phyloP scores from a whole-genome alignment of 2,113 vertebrate species.

The Syngnathus floridae region DNA sequence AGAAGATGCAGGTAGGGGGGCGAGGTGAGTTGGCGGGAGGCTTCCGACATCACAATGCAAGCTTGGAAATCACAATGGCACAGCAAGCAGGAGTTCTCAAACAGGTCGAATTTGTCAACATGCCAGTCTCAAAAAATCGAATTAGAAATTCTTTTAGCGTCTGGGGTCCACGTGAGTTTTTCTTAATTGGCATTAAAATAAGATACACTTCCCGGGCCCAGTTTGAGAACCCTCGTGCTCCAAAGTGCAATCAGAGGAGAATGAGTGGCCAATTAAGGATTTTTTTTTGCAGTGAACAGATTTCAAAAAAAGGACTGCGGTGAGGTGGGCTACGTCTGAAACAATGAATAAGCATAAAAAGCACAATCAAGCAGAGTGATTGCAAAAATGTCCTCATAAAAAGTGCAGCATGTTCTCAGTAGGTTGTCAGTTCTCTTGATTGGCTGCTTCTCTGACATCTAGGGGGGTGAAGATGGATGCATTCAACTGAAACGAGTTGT shows the following conservation, averaged over 20 bases:
- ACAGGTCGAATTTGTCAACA: no score
- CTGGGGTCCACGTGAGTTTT: not conserved
- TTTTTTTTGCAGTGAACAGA: slow-evolving; percentile 36
- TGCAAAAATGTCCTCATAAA: slow-evolving; percentile 33
- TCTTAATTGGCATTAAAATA: not conserved
- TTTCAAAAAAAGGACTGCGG: slow-evolving; percentile 48
- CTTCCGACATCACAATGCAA: slow-evolving; percentile 39
- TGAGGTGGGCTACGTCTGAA: slow-evolving; percentile 20
- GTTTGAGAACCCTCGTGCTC: not conserved
- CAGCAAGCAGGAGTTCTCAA: not conserved
- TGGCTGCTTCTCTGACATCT: not conserved
- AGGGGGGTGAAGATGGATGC: not conserved
- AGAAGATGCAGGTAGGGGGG: slow-evolving; percentile 40
- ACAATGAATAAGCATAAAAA: slow-evolving; percentile 52
- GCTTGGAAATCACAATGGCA: slow-evolving; percentile 16
- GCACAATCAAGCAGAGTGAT: slow-evolving; percentile 60
- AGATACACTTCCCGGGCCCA: not conserved
- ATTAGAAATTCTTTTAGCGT: no score
- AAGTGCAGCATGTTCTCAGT: slow-evolving; percentile 5
- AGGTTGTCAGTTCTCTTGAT: no score
- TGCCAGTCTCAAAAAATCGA: no score
- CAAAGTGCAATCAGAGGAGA: slow-evolving; percentile 23
- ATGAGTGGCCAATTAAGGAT: slow-evolving; percentile 41
- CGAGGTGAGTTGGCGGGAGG: slow-evolving; percentile 20
- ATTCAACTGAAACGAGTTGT: not conserved